Evolutionary conservation across 53 echinoderm and acorn worm species (phyloP).

Genomic region (Paracentrotus lividus): DNA sequence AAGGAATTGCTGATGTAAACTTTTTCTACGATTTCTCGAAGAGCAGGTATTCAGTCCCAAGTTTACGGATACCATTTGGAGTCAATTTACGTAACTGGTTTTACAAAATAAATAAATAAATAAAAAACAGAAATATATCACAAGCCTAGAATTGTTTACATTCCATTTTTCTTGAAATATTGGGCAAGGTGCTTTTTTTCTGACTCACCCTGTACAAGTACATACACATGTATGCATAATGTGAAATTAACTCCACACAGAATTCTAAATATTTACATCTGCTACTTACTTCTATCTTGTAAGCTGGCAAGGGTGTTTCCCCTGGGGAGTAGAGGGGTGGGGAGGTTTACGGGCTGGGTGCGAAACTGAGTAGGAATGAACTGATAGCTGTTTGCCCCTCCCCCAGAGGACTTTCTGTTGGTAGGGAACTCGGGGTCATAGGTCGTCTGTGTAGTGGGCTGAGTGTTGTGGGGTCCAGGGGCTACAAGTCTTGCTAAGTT

Average conservation of each 20-base stretch:
- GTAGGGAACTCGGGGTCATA: conserved; percentile 80
- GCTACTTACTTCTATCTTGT: conserved; percentile 85
- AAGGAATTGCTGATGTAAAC: background rate
- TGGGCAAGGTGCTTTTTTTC: no score
- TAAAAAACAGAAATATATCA: no score
- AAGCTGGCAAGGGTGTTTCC: conserved; percentile 72
- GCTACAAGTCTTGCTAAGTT: conserved; percentile 81
- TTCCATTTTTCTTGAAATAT: no score
- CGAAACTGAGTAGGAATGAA: conserved; percentile 95
- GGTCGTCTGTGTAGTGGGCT: conserved; percentile 22
- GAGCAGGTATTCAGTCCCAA: no score
- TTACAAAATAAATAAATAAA: no score
- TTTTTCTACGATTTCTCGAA: no score
- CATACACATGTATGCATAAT: background rate
- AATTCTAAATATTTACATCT: background rate
- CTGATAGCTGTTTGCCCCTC: conserved; percentile 81
- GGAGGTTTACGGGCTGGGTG: conserved; percentile 92
- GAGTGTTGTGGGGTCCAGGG: conserved; percentile 47
- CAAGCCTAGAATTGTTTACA: no score
- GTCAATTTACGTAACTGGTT: no score
- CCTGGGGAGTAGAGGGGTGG: conserved; percentile 75
- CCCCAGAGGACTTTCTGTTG: conserved; percentile 68
- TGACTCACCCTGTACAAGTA: no score
- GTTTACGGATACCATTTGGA: no score
- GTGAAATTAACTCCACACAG: background rate